phyloP scores from a whole-genome alignment of 2,113 vertebrate genomes.

The Amphilophus citrinellus region DNA sequence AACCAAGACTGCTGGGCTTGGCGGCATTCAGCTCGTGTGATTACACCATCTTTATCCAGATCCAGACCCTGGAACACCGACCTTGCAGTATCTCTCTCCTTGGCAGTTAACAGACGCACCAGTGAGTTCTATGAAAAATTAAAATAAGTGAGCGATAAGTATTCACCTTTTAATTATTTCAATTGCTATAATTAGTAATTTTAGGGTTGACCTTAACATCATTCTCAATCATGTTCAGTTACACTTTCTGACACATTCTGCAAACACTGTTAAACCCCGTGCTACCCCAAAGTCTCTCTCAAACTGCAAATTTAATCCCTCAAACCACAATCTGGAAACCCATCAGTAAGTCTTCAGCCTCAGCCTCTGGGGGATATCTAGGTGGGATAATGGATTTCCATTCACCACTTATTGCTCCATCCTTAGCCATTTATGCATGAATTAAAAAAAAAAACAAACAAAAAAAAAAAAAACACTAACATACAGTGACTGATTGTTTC shows the following conservation, averaged over 20 bases:
- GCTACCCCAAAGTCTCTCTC: neutral
- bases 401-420: neutral
- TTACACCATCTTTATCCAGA: constrained; percentile 81
- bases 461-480: neutral
- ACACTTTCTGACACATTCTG: constrained; percentile 33
- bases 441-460: too few relatives aligned
- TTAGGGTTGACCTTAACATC: neutral
- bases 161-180: neutral
- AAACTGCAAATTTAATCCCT: constrained; percentile 31
- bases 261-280: neutral
- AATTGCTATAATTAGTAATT: constrained; percentile 15
- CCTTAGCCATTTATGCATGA: neutral
- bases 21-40: constrained; percentile 84
- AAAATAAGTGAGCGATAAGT: neutral
- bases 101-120: constrained; percentile 88
- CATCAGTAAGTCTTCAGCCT: neutral
- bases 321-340: neutral
- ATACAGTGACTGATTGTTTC: neutral
- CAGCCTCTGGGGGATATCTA: neutral
- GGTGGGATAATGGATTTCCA: neutral
- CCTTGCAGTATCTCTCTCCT: constrained; percentile 88
- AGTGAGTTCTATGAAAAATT: constrained; percentile 86
- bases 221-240: constrained; percentile 17
- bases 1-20: constrained; percentile 90
- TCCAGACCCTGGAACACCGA: constrained; percentile 84